Evolutionary conservation across 2,888 invertebrate species (phyloP), one percentile per base, ranked within the genome.

Genomic region (Nemotelus nigrinus): DNA sequence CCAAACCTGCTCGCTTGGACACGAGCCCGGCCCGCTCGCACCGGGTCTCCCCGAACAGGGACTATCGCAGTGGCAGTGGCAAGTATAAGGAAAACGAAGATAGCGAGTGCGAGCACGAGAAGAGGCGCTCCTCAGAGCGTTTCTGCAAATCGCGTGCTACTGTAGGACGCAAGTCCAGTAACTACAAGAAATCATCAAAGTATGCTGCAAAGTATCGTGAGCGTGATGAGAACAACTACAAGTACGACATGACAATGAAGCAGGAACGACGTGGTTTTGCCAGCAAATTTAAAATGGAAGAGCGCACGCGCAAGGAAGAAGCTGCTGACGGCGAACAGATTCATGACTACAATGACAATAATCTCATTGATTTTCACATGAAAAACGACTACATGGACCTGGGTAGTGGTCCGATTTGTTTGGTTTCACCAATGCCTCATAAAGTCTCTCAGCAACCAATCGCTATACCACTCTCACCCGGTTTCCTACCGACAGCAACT

Each of bases 31-130:
- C 87, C 0, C 84, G 87, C 4, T 87, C 86, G n/a, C 84, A 85
- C 79, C 84, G 85, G 25, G 82, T 85, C 63, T 87, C 86, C 55
- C 87, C 86, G 3, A 84, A 84, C 79, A 82, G 86, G 60, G 81
- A 85, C 68, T 80, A 82, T 57, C 85, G 87, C 71, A 88, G 88
- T 79, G 90, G 90, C 80, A 87, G 87, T 81, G 90, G 90, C 82
- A 89, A 89, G 60, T 58, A 58, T 41, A 72, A 76, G 53, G 76
- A 78, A 39, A 76, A 72, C 80, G 86, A 87, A 74, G 89, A 89
- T 77, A 89, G 89, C 81, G 91, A 91, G 77, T 89, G 89, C 82
- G 92, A 92, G 82, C 90, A 91, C 77, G 92, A 92, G 82, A 88
- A 89, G 75, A 86, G 92, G 8, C 88, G 92, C 80, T 90, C 89